Evolutionary conservation across 2,888 invertebrate genomes (phyloP).

Genomic region (Eristalis arbustorum): DNA sequence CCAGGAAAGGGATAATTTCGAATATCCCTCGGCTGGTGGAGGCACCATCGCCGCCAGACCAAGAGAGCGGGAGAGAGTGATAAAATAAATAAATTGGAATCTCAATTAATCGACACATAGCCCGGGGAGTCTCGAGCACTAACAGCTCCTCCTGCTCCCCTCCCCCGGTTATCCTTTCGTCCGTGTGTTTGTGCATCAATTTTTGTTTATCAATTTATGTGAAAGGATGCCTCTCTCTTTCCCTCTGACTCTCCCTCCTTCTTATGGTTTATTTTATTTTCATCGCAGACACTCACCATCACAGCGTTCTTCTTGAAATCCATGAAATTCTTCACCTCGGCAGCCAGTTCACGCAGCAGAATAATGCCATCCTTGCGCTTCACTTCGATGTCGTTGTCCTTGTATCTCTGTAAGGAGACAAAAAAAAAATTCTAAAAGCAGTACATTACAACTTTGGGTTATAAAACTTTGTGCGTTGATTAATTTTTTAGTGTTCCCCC

Average conservation of each 20-base stretch:
- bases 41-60: not conserved
- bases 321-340: constrained; percentile 95
- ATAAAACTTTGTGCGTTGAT: constrained; percentile 64
- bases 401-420: constrained; percentile 86
- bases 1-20: constrained; percentile 48
- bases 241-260: not conserved
- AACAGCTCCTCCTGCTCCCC: not conserved
- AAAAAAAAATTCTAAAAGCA: constrained; percentile 27
- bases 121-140: constrained; percentile 22
- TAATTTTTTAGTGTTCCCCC: constrained; percentile 55
- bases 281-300: constrained; percentile 85
- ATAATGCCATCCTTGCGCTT: constrained; percentile 91
- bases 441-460: constrained; percentile 57
- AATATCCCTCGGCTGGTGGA: constrained; percentile 3
- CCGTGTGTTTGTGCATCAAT: constrained; percentile 34
- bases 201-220: constrained; percentile 34
- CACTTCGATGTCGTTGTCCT: constrained; percentile 88
- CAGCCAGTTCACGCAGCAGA: constrained; percentile 91
- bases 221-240: constrained; percentile 26
- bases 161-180: not conserved
- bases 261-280: not conserved
- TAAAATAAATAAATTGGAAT: constrained; percentile 63
- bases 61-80: not conserved
- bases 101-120: constrained; percentile 57
- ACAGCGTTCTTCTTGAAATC: constrained; percentile 95